These are phyloP conservation scores for Neodiprion fabricii DNA, from an alignment of 1,140 invertebrate species.

Conservation along the genomic window DNA sequence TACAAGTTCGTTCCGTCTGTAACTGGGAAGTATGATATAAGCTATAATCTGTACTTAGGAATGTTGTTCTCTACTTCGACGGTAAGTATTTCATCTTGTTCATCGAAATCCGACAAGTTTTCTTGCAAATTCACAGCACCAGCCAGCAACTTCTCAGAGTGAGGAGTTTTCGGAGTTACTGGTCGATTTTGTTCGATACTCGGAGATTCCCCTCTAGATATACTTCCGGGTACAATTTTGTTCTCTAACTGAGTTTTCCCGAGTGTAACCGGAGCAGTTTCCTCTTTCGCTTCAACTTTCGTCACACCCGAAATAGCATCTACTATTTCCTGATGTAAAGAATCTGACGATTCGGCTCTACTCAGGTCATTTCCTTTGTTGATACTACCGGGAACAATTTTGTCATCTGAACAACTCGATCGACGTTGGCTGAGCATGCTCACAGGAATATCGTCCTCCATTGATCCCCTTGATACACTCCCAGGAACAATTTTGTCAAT, in stretches of 20 bases:
- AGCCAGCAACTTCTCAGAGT: slow-evolving; percentile 29
- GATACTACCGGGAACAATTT: slow-evolving; percentile 22
- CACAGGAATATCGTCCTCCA: slow-evolving; percentile 19
- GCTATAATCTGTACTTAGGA: slow-evolving; percentile 12
- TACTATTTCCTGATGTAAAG: background rate
- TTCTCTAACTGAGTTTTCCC: background rate
- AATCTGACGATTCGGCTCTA: background rate
- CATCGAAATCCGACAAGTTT: slow-evolving; percentile 9
- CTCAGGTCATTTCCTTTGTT: slow-evolving; percentile 16
- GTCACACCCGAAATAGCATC: background rate
- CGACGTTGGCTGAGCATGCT: slow-evolving; percentile 4
- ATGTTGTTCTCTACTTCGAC: slow-evolving; percentile 20
- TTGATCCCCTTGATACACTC: slow-evolving; percentile 19
- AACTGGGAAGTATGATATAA: background rate
- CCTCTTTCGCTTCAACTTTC: background rate
- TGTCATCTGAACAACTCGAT: slow-evolving; percentile 17
- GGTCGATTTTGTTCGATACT: slow-evolving; percentile 13
- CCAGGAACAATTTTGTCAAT: slow-evolving; percentile 26
- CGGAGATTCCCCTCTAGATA: slow-evolving; percentile 15
- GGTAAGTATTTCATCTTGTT: slow-evolving; percentile 24
- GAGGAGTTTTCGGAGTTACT: slow-evolving; percentile 27
- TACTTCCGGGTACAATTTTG: slow-evolving; percentile 16
- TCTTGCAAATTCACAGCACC: slow-evolving; percentile 27
- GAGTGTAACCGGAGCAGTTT: background rate
- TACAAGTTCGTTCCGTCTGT: no score